Conservation (phyloP, 35 echinoderm and acorn worm genomes). For the Eucidaris tribuloides region DNA sequence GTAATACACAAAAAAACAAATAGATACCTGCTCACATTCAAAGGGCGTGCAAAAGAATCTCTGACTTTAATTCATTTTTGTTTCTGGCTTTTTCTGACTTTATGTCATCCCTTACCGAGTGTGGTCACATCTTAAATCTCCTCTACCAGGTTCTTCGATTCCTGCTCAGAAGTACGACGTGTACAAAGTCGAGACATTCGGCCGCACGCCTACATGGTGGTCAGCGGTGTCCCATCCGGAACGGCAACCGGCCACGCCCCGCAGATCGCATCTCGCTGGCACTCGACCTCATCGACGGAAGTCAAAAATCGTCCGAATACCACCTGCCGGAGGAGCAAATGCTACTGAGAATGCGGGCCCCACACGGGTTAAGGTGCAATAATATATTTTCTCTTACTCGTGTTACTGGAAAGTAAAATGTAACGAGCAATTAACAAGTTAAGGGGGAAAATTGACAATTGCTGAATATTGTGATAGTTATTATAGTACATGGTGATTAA, state of each 20-base stretch:
- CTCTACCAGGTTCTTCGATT: slow-evolving; percentile 75
- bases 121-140: slow-evolving; percentile 56
- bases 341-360: slow-evolving; percentile 57
- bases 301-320: slow-evolving; percentile 22
- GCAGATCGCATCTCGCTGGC: slow-evolving; percentile 68
- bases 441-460: too few relatives aligned
- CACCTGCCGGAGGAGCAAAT: slow-evolving; percentile 43
- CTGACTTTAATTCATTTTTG: too few relatives aligned
- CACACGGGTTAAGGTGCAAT: slow-evolving; percentile 70
- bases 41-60: too few relatives aligned
- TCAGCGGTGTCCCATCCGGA: slow-evolving; percentile 68
- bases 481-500: too few relatives aligned
- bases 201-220: slow-evolving; percentile 92
- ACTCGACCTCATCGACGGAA: slow-evolving; percentile 58
- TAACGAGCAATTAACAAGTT: too few relatives aligned
- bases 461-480: too few relatives aligned
- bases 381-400: too few relatives aligned
- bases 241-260: slow-evolving; percentile 75
- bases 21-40: too few relatives aligned
- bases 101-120: too few relatives aligned
- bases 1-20: too few relatives aligned
- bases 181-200: slow-evolving; percentile 90
- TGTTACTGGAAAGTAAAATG: too few relatives aligned
- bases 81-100: too few relatives aligned
- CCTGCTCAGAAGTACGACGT: slow-evolving; percentile 75